Evolutionary conservation across 2,888 invertebrate genomes (phyloP).

Genomic region (Atherix ibis): DNA sequence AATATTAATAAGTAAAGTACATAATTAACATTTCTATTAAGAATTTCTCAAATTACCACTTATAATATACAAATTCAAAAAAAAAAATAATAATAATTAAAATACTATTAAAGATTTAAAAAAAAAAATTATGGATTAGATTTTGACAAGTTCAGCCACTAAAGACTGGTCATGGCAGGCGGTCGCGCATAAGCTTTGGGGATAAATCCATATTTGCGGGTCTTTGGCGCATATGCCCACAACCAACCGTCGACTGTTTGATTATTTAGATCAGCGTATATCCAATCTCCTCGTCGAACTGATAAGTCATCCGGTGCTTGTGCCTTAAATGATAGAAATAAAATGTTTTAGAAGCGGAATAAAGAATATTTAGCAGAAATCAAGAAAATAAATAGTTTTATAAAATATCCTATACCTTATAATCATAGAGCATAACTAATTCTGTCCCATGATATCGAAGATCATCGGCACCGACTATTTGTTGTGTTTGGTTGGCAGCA

Average conservation of each 20-base stretch:
- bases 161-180: constrained; percentile 70
- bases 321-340: constrained; percentile 37
- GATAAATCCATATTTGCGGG: constrained; percentile 84
- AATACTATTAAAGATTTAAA: too few species aligned
- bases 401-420: constrained; percentile 44
- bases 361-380: neutral
- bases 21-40: too few species aligned
- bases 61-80: too few species aligned
- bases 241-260: constrained; percentile 91
- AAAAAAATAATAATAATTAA: too few species aligned
- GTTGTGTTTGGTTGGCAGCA: constrained; percentile 18
- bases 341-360: neutral
- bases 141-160: too few species aligned
- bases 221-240: constrained; percentile 89
- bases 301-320: constrained; percentile 87
- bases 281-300: constrained; percentile 84
- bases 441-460: constrained; percentile 75
- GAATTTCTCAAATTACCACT: too few species aligned
- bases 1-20: too few species aligned
- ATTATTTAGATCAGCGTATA: constrained; percentile 84
- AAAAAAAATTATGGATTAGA: too few species aligned
- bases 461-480: constrained; percentile 39
- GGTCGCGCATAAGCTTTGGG: constrained; percentile 88
- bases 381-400: neutral
- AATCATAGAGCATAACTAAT: constrained; percentile 87